These are phyloP conservation scores for Centropristis striata DNA, from an alignment of 2,113 vertebrate genomes.

Conservation along the genomic window DNA sequence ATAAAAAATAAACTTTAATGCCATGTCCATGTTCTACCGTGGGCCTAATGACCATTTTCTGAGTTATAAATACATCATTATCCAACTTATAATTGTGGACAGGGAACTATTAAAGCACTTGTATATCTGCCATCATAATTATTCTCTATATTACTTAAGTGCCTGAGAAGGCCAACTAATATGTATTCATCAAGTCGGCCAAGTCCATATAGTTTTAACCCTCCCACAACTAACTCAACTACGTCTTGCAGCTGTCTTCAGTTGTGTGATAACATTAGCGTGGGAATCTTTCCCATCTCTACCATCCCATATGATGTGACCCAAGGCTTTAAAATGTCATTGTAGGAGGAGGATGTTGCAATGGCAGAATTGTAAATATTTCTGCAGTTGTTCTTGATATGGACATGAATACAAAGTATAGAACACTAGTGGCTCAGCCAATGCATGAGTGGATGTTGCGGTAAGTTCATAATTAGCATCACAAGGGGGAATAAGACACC, in stretches of 20 bases:
- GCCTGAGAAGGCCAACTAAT: not conserved
- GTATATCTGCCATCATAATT: not conserved
- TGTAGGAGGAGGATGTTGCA: no score
- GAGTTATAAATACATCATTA: not conserved
- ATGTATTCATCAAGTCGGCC: not conserved
- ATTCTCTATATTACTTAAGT: not conserved
- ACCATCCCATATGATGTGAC: not conserved
- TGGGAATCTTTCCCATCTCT: not conserved
- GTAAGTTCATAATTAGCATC: constrained; percentile 23
- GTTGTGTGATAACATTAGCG: not conserved
- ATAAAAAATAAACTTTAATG: not conserved
- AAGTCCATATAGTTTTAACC: no score
- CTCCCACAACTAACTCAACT: no score
- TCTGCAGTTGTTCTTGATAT: not conserved
- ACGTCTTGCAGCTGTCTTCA: no score
- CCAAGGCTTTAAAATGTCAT: no score
- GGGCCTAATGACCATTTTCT: not conserved
- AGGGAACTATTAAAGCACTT: not conserved
- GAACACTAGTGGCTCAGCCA: not conserved
- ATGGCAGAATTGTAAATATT: not conserved
- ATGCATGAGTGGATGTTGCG: not conserved
- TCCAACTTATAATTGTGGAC: not conserved
- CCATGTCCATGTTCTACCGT: not conserved
- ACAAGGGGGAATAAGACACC: constrained; percentile 49
- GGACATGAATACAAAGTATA: not conserved